These are phyloP conservation scores for Herpailurus yagouaroundi DNA, from an alignment of 2,113 vertebrate species.

Conservation along the genomic window DNA sequence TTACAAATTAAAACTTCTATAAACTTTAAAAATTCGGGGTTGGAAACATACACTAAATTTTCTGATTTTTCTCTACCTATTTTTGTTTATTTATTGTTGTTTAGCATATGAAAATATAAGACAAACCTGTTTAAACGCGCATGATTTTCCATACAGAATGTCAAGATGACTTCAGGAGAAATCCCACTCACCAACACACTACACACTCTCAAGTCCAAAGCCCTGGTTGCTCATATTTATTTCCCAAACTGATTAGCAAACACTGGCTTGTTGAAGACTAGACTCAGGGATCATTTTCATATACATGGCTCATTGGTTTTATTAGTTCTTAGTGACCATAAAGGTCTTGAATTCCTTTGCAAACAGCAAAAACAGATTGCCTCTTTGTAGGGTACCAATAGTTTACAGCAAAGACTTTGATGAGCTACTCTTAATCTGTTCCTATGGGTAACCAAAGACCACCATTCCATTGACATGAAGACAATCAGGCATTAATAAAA, in stretches of 20 bases:
- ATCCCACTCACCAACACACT: background rate
- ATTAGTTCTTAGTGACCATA: slow-evolving; percentile 16
- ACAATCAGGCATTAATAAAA: background rate
- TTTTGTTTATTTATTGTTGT: background rate
- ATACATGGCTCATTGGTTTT: slow-evolving; percentile 8
- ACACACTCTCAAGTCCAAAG: background rate
- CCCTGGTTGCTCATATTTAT: background rate
- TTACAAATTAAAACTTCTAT: background rate
- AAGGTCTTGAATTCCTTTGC: slow-evolving; percentile 35
- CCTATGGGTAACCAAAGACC: background rate
- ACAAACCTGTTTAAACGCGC: background rate
- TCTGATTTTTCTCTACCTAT: background rate
- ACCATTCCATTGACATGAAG: background rate
- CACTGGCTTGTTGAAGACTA: background rate
- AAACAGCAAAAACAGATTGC: slow-evolving; percentile 39
- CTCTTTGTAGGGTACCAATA: background rate
- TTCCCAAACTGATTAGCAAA: background rate
- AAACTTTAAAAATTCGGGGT: background rate
- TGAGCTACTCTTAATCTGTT: background rate
- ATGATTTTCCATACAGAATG: background rate
- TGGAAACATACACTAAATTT: background rate
- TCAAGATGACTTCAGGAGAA: background rate
- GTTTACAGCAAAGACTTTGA: background rate
- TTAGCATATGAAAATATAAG: background rate
- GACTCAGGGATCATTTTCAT: background rate